Conservation (phyloP, 2,113 vertebrate species). For the Chionodraco myersi region DNA sequence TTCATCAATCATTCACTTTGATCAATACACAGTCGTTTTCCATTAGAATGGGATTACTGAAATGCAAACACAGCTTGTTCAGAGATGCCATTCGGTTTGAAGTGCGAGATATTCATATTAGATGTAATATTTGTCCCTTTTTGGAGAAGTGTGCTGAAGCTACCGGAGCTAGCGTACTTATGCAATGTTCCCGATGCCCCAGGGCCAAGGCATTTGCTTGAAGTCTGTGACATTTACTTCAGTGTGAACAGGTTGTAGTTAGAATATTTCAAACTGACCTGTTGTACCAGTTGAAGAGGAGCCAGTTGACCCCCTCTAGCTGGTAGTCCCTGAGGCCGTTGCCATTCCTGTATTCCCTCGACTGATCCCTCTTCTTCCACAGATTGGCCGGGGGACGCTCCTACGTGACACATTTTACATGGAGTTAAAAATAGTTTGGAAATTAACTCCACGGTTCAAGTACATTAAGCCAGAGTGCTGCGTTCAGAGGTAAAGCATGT, state of each 20-base stretch:
- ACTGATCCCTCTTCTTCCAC: conserved; percentile 98
- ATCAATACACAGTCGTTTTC: conserved; percentile 2
- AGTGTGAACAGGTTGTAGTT: not conserved
- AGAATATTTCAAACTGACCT: conserved; percentile 84
- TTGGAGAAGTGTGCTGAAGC: not conserved
- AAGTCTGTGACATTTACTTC: no score
- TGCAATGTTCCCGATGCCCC: not conserved
- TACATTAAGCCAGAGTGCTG: not conserved
- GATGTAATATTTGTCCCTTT: not conserved
- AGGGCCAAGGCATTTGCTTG: no score
- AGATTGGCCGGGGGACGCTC: conserved; percentile 94
- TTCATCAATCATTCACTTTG: conserved; percentile 19
- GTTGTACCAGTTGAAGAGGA: conserved; percentile 99
- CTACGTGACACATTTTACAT: conserved; percentile 73
- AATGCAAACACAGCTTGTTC: not conserved
- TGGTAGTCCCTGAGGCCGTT: conserved; percentile 99
- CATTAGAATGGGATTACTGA: not conserved
- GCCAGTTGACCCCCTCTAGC: conserved; percentile 99
- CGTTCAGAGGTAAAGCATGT: not conserved
- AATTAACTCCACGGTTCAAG: not conserved
- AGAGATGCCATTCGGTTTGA: not conserved
- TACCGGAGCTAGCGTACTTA: not conserved
- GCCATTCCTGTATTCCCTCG: conserved; percentile 95
- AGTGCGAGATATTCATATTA: not conserved
- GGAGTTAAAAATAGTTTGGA: not conserved